Evolutionary conservation across 2,797 vertebrate species (phyloP), one percentile per base, ranked within the genome.

Genomic region (Myripristis murdjan): DNA sequence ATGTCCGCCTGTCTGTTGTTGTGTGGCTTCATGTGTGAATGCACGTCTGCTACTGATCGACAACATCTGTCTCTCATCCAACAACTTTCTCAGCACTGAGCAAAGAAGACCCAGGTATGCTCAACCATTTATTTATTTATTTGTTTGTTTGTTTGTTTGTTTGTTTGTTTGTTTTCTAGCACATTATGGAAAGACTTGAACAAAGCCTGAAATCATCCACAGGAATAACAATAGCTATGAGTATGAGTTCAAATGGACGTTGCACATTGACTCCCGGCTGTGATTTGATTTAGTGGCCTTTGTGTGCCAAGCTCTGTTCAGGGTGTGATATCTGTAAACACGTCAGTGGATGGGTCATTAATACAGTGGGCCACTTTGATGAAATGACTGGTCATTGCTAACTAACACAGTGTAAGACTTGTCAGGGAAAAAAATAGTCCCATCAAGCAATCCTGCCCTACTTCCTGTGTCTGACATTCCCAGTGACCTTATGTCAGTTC

Each of bases 21-120:
- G 67, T 66, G 81, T 63, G 79, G 71, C 84, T 82, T 71, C 26
- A 63, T 61, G 59, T 86, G 70, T 84, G 86, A 88, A 83, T 79
- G 71, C 70, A 67, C 61, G 41, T 71, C 79, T 78, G 69, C 51
- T 59, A 35, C 49, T 87, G 80, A 69, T 63, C 62, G 62, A 58
- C 18, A 58, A 58, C 82, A 49, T 69, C 88, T 81, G 74, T 74
- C 64, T 70, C 66, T 82, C 78, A 35, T 74, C 85, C 55, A 70
- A 58, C 68, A 77, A 46, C 77, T 77, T 64, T 28, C 58, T 62
- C 73, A 70, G 63, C 79, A 9, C 65, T 43, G 43, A 61, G 56
- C 73, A 18, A 9, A 64, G 77, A 85, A 77, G 82, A 87, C 79
- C 24, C 87, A 93, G 92, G 92, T 93, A 93, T 63, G 87, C 67